Evolutionary conservation across 2,113 vertebrate genomes (phyloP), one percentile per base, ranked within the genome.

Genomic region (Chitala chitala): DNA sequence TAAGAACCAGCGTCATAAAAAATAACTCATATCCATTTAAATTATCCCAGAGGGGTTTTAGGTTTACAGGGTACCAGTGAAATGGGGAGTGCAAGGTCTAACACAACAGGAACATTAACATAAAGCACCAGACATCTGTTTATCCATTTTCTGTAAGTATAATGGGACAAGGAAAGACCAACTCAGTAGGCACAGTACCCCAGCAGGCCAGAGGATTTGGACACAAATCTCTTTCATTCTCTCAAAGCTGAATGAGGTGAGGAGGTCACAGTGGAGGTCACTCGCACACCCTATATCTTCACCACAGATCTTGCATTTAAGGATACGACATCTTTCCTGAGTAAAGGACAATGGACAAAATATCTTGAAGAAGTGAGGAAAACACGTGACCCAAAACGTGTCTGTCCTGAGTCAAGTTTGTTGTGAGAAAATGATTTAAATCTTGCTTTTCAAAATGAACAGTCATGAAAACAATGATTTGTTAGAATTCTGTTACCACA

Each of bases 101-200:
- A 15, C 84, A 81, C 84, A 80, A 83, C 72, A 51, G 80, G 86
- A 87, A 89, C 87, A 78, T 78, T 81, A 78, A 87, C 87, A 79
- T 85, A 80, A 31, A 75, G 74, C 79, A 82, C 69, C 82, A 86
- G 76, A 78, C 82, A 86, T 87, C 82, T 84, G 83, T 84, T 31
- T 58, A 26, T n/a, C 61, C 8, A 8, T 29, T 26, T 15, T 38
- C 3, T 38, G 33, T 63, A 38, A 63, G 38, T 33, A 63, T 63
- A 63, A 13, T 36, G 29, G 72, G 29, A 36, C 10, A 46, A 6
- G 5, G n/a, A 56, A 54, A 3, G 15, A 20, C 38, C 29, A 6
- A 63, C 38, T 63, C 33, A 38, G 20, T n/a, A 63, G 59, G 59
- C 38, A 29, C 44, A 20, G n/a, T n/a, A n/a, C n/a, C n/a, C 31